Evolutionary conservation across 2,888 invertebrate genomes (phyloP).

Genomic region (Sthenelais limicola): DNA sequence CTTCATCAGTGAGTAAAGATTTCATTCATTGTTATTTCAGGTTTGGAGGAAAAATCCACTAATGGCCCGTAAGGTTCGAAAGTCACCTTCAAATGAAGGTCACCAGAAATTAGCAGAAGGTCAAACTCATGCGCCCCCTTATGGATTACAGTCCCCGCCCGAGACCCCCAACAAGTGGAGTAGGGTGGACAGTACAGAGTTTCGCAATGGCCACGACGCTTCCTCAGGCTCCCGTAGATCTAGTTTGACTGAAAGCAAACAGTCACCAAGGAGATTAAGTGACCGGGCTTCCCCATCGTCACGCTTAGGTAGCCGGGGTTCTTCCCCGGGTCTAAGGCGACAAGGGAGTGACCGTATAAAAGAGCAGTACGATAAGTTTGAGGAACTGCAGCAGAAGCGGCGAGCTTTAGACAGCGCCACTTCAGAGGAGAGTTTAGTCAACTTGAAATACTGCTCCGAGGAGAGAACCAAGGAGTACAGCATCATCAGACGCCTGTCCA

Average conservation of each 20-base stretch:
- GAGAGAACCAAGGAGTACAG: slow-evolving; percentile 20
- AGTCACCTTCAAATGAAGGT: slow-evolving; percentile 14
- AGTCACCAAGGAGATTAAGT: slow-evolving; percentile 12
- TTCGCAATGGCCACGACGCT: slow-evolving; percentile 32
- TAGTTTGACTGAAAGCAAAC: slow-evolving; percentile 20
- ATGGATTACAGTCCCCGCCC: neutral
- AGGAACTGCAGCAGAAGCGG: slow-evolving; percentile 44
- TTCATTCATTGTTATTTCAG: too few relatives aligned
- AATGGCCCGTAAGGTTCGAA: slow-evolving; percentile 10
- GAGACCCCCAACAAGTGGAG: neutral
- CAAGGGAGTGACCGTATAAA: slow-evolving; percentile 37
- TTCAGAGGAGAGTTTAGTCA: slow-evolving; percentile 44
- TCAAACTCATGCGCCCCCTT: neutral
- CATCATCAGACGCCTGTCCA: slow-evolving; percentile 10
- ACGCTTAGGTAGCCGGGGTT: slow-evolving; percentile 15
- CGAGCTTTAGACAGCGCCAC: slow-evolving; percentile 43
- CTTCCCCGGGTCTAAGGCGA: slow-evolving; percentile 17
- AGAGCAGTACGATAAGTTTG: slow-evolving; percentile 46
- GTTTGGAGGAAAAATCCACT: slow-evolving; percentile 50
- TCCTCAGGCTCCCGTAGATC: slow-evolving; percentile 16
- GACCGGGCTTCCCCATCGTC: slow-evolving; percentile 20
- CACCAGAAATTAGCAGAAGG: neutral
- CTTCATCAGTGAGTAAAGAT: neutral
- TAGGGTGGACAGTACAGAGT: slow-evolving; percentile 26
- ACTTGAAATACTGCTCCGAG: slow-evolving; percentile 7